Evolutionary conservation across 2,113 vertebrate genomes (phyloP).

Genomic region (Prietella phreatophila): DNA sequence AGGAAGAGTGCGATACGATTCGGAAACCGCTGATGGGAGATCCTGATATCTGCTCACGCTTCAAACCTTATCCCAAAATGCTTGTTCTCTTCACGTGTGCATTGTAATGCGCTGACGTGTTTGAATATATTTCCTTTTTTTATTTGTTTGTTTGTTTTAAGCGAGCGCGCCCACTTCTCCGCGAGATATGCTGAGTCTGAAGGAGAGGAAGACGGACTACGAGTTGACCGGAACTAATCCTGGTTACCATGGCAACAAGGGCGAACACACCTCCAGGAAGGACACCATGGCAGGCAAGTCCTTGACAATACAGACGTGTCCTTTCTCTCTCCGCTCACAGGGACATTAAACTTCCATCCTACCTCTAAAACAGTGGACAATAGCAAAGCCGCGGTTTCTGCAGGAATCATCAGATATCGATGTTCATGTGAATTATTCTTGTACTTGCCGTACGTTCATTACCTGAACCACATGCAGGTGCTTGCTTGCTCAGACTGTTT

Average conservation of each 20-base stretch:
- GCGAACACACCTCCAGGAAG: conserved; percentile 95
- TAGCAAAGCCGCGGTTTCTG: background rate
- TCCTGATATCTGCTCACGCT: conserved; percentile 11
- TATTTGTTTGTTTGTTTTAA: conserved; percentile 56
- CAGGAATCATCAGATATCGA: background rate
- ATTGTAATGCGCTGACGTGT: background rate
- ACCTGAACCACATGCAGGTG: background rate
- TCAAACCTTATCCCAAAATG: background rate
- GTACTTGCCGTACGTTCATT: background rate
- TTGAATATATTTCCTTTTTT: conserved; percentile 29
- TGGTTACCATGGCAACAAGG: conserved; percentile 89
- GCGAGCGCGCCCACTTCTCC: conserved; percentile 96
- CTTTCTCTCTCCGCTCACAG: conserved; percentile 5
- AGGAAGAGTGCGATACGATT: conserved; percentile 14
- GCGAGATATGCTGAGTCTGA: conserved; percentile 94
- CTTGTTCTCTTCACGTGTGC: background rate
- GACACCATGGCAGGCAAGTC: conserved; percentile 88
- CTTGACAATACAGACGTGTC: background rate
- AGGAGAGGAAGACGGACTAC: conserved; percentile 95
- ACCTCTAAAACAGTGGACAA: too few species aligned
- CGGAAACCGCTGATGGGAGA: conserved; percentile 16
- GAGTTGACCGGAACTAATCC: conserved; percentile 89
- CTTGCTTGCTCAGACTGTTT: background rate
- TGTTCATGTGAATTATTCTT: background rate
- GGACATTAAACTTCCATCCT: conserved; percentile 8